phyloP scores from a whole-genome alignment of 2,888 invertebrate species.

The Operophtera brumata region DNA sequence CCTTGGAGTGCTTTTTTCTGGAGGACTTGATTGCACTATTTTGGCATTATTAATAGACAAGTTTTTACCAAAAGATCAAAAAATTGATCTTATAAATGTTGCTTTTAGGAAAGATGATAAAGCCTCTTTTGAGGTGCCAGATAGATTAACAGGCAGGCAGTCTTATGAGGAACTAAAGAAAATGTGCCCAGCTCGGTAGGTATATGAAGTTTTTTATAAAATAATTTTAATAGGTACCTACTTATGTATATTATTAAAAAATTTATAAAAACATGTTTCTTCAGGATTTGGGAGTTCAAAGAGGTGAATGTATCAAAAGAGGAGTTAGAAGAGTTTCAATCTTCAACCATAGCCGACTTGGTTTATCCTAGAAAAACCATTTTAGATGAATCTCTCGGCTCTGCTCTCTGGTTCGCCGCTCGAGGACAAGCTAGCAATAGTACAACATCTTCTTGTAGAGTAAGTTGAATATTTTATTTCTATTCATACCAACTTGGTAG shows the following conservation, averaged over 20 bases:
- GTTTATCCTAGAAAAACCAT: constrained; percentile 93
- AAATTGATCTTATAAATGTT: constrained; percentile 97
- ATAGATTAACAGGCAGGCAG: constrained; percentile 88
- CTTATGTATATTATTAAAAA: background rate
- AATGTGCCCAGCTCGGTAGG: constrained; percentile 82
- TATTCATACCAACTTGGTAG: too few relatives aligned
- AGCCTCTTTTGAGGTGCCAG: constrained; percentile 87
- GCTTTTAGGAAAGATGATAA: constrained; percentile 85
- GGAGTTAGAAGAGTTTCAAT: constrained; percentile 82
- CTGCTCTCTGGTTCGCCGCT: constrained; percentile 98
- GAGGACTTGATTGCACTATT: constrained; percentile 97
- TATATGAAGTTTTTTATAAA: constrained; percentile 39
- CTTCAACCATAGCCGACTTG: constrained; percentile 84
- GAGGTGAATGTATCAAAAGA: constrained; percentile 87
- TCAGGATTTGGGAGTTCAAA: constrained; percentile 90
- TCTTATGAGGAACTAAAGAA: constrained; percentile 85
- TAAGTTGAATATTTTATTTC: constrained; percentile 43
- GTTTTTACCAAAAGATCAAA: constrained; percentile 82
- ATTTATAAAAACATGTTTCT: constrained; percentile 22
- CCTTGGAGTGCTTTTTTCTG: constrained; percentile 94
- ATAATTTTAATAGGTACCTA: background rate
- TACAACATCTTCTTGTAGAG: constrained; percentile 83
- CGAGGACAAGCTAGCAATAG: constrained; percentile 80
- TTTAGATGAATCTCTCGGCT: constrained; percentile 97
- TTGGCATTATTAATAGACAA: constrained; percentile 89